phyloP scores from a whole-genome alignment of 2,113 vertebrate species.

The Cheilinus undulatus region DNA sequence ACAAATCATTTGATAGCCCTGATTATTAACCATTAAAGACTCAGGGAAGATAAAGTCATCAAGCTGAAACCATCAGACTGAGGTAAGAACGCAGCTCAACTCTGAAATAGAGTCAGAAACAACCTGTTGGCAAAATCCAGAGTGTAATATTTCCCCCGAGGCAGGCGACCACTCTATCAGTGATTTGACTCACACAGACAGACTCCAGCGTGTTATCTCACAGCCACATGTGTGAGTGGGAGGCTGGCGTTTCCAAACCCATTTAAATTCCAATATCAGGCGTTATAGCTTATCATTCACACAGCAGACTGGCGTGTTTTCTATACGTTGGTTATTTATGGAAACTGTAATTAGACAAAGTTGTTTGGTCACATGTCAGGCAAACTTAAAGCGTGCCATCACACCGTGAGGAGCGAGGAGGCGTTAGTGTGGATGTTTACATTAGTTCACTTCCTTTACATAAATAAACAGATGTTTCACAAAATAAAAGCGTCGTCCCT shows the following conservation, averaged over 20 bases:
- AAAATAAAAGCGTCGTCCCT: constrained; percentile 9
- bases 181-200: constrained; percentile 22
- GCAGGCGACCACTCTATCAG: constrained; percentile 2
- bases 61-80: no score
- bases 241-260: constrained; percentile 35
- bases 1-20: no score
- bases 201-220: constrained; percentile 39
- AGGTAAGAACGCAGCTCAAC: not conserved
- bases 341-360: constrained; percentile 28
- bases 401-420: not conserved
- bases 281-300: constrained; percentile 24
- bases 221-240: constrained; percentile 38
- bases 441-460: not conserved
- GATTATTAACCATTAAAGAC: no score
- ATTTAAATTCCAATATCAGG: constrained; percentile 48
- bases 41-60: not conserved
- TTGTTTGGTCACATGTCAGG: constrained; percentile 30
- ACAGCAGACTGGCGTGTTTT: not conserved
- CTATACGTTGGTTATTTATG: constrained; percentile 10
- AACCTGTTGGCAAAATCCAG: constrained; percentile 17
- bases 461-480: not conserved
- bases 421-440: not conserved
- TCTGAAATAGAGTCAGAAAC: not conserved
- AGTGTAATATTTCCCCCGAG: constrained; percentile 24
- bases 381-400: constrained; percentile 6